These are phyloP conservation scores for Macropis europaea DNA, from an alignment of 2,888 invertebrate species.

Conservation along the genomic window DNA sequence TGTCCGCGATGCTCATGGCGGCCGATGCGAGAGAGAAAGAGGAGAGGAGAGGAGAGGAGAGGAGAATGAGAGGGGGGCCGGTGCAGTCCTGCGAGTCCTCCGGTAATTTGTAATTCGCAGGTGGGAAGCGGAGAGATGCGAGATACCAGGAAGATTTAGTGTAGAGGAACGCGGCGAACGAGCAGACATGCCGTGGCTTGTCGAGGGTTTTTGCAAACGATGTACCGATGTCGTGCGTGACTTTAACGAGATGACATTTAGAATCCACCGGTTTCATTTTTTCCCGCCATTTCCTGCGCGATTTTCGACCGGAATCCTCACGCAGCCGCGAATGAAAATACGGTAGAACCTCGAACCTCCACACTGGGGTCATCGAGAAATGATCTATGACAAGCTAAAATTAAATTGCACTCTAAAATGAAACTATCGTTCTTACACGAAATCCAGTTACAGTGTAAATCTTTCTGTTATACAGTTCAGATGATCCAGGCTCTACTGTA, in stretches of 20 bases:
- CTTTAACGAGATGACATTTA: constrained; percentile 65
- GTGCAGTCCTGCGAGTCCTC: constrained; percentile 54
- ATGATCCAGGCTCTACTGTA: too few relatives aligned
- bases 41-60: background rate
- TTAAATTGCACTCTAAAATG: too few relatives aligned
- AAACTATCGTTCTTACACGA: too few relatives aligned
- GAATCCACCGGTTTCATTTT: constrained; percentile 41
- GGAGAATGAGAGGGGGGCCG: constrained; percentile 23
- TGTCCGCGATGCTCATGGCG: constrained; percentile 34
- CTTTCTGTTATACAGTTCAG: too few relatives aligned
- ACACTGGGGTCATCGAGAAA: too few relatives aligned
- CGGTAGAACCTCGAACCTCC: too few relatives aligned
- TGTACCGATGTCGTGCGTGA: constrained; percentile 59
- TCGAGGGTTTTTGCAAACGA: constrained; percentile 62
- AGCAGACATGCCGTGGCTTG: constrained; percentile 61
- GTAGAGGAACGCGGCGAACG: constrained; percentile 56
- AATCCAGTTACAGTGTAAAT: too few relatives aligned
- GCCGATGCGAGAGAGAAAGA: constrained; percentile 5
- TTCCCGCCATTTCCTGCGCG: constrained; percentile 10
- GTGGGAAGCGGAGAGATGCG: constrained; percentile 67
- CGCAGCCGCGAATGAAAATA: too few relatives aligned
- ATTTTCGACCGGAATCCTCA: background rate
- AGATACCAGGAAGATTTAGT: constrained; percentile 68
- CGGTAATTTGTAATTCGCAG: constrained; percentile 71
- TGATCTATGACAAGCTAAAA: background rate